Evolutionary conservation across 2,888 invertebrate species (phyloP), one percentile per base, ranked within the genome.

Genomic region (Eudemis profundana): DNA sequence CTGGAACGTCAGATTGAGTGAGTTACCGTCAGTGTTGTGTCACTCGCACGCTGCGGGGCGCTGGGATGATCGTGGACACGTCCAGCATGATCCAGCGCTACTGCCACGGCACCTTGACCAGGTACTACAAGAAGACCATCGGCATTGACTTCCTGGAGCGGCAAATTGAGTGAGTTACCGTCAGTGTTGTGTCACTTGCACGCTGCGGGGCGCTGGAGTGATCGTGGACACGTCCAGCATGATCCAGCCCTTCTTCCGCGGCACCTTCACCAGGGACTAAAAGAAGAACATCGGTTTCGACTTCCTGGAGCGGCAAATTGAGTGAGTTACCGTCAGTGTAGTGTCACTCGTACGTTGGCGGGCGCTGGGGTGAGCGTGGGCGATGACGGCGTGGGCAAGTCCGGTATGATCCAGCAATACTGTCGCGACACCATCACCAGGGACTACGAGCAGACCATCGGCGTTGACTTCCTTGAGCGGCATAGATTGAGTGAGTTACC

Each of bases 231-330:
- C 98, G 93, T 98, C 98, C 74, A 98, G 97, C 84, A 98, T 98
- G 98, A 98, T 98, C 85, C 98, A 98, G 93, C 94, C 98, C 74
- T 98, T 98, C 93, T 99, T 98, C 93, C 97, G 98, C 83, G 98
- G 98, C 72, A 98, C 98, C 74, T 98, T 98, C 92, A 98, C 98
- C 72, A 95, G 97, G 85, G 98, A 98, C 89, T 99, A 98, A 90
- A 98, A 98, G 93, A 98, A 98, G 90, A 98, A 98, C 33, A 98
- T 99, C 77, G 98, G 98, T 40, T 98, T 98, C 27, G 98, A 98
- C 93, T 98, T 99, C 90, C 93, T 99, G 68, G 98, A 99, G 88
- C 93, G 98, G 73, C 97, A 98, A 89, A 97, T 98, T 74, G 97
- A 98, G 97, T 98, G 84, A 96, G 96, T 79, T 8, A 19, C 4